Evolutionary conservation across 1,140 invertebrate genomes (phyloP).

Genomic region (Pristionchus pacificus): DNA sequence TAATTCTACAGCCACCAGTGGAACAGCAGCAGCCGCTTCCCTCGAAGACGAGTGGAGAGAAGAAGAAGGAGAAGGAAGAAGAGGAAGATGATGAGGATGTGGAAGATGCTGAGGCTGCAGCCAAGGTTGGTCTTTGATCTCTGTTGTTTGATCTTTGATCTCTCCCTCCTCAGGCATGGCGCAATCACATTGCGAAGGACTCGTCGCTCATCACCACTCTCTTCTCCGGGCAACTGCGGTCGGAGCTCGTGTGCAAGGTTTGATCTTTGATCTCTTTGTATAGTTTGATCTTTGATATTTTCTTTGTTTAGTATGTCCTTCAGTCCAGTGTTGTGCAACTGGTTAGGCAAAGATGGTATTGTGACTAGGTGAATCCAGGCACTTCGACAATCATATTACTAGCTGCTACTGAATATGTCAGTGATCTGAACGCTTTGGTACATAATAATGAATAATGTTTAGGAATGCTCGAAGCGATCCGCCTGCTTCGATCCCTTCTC

Average conservation of each 20-base stretch:
- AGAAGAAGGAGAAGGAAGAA: constrained; percentile 59
- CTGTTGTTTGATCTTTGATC: not conserved
- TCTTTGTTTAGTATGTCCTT: too few species aligned
- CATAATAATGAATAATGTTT: constrained; percentile 29
- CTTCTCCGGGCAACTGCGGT: constrained; percentile 74
- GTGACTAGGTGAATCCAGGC: too few species aligned
- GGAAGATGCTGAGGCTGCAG: constrained; percentile 58
- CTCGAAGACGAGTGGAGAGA: too few species aligned
- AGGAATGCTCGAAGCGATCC: constrained; percentile 71
- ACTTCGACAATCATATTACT: too few species aligned
- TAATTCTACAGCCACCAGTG: too few species aligned
- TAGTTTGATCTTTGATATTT: too few species aligned
- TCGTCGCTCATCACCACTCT: constrained; percentile 18
- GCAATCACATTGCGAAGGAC: constrained; percentile 37
- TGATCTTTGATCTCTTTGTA: constrained; percentile 16
- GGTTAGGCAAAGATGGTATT: too few species aligned
- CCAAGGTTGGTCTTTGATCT: constrained; percentile 43
- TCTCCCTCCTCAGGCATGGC: not conserved
- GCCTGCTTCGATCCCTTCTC: constrained; percentile 84
- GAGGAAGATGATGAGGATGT: constrained; percentile 57
- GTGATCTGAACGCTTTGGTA: too few species aligned
- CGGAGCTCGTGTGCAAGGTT: constrained; percentile 70
- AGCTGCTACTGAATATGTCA: too few species aligned
- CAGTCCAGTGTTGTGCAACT: too few species aligned
- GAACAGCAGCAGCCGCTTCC: too few species aligned